These are phyloP conservation scores for Chalcis sispes DNA, from an alignment of 2,888 invertebrate genomes.

Conservation along the genomic window DNA sequence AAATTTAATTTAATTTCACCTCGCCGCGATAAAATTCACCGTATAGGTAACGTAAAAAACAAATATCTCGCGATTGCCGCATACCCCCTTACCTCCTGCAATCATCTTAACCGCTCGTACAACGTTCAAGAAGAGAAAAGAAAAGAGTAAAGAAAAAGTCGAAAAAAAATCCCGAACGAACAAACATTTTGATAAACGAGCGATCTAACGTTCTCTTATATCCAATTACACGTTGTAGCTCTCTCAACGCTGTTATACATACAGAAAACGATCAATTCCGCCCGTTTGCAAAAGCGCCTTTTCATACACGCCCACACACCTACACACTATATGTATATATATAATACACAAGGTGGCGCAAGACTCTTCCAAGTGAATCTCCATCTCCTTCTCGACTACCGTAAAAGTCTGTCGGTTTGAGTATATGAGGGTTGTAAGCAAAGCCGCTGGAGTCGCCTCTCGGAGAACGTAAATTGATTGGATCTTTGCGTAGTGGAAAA, in stretches of 20 bases:
- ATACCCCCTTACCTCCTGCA: too few species aligned
- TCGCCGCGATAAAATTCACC: too few species aligned
- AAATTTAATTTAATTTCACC: too few species aligned
- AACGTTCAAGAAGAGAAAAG: too few species aligned
- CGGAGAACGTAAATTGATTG: slow-evolving; percentile 53
- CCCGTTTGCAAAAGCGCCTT: slow-evolving; percentile 21
- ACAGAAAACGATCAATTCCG: slow-evolving; percentile 25
- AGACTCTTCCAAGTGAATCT: too few species aligned
- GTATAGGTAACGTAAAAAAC: too few species aligned
- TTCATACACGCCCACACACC: not conserved
- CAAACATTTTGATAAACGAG: slow-evolving; percentile 27
- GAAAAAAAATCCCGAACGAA: not conserved
- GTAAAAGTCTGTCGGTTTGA: slow-evolving; percentile 39
- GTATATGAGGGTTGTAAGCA: slow-evolving; percentile 17
- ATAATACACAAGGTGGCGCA: too few species aligned
- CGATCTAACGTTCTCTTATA: slow-evolving; percentile 18
- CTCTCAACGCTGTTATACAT: too few species aligned
- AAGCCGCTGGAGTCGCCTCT: slow-evolving; percentile 13
- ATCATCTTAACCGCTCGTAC: too few species aligned
- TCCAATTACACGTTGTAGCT: slow-evolving; percentile 48
- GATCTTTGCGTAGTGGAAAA: slow-evolving; percentile 20
- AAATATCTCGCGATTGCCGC: too few species aligned
- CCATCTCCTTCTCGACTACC: slow-evolving; percentile 26
- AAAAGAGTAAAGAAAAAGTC: not conserved
- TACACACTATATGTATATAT: too few species aligned